A percentile compares a stretch with the other conserved stretches of the same genome.
Evolutionary conservation across 2,888 invertebrate genomes (phyloP).

Genomic region (Brachyopa scutellaris): DNA sequence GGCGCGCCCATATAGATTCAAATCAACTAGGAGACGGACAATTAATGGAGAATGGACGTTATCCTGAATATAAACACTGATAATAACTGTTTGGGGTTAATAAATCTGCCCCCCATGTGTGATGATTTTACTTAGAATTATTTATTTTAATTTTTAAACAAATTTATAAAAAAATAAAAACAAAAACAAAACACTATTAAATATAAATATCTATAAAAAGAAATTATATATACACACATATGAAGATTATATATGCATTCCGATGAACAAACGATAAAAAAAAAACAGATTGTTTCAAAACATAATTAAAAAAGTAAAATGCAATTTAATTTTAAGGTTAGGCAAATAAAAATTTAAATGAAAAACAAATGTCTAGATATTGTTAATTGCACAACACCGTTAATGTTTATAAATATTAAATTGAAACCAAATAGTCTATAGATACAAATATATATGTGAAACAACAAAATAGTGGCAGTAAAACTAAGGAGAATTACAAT

Average conservation of each 20-base stretch:
- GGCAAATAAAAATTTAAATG: conserved; percentile 44
- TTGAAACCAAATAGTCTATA: conserved; percentile 42
- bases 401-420: conserved; percentile 63
- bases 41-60: conserved; percentile 85
- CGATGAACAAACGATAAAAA: conserved; percentile 13
- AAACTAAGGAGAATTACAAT: conserved; percentile 3
- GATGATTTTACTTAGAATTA: conserved; percentile 76
- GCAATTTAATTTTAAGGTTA: conserved; percentile 67
- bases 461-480: conserved; percentile 28
- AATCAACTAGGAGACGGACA: conserved; percentile 82
- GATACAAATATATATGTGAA: conserved; percentile 34
- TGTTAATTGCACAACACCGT: conserved; percentile 69
- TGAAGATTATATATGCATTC: conserved; percentile 45
- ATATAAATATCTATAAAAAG: conserved; percentile 31
- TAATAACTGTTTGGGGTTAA: conserved; percentile 79
- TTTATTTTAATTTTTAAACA: conserved; percentile 63
- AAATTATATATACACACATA: conserved; percentile 46
- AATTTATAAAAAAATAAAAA: conserved; percentile 23
- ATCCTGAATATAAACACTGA: conserved; percentile 91
- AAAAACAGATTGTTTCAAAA: conserved; percentile 1
- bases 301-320: conserved; percentile 25
- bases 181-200: conserved; percentile 36
- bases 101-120: conserved; percentile 66
- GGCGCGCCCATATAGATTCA: conserved; percentile 74
- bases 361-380: conserved; percentile 49